Evolutionary conservation across 2,888 invertebrate species (phyloP).

Genomic region (Mythimna vitellina): DNA sequence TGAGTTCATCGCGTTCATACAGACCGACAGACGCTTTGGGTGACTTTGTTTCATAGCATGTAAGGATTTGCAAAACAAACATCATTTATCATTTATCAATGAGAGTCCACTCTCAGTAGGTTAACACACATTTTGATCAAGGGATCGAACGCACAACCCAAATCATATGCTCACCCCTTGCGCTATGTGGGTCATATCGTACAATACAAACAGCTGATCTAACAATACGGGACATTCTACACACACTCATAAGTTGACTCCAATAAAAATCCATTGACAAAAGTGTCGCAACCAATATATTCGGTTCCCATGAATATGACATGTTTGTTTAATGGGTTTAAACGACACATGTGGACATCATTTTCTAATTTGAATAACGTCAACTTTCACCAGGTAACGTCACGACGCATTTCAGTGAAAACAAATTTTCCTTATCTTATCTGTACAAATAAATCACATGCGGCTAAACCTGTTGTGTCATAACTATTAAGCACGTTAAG

Average conservation of each 20-base stretch:
- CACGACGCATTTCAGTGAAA: slow-evolving; percentile 55
- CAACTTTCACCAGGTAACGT: slow-evolving; percentile 60
- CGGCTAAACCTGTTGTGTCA: slow-evolving; percentile 60
- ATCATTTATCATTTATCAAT: background rate
- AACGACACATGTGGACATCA: slow-evolving; percentile 46
- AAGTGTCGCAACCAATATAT: slow-evolving; percentile 43
- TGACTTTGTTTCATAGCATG: no score
- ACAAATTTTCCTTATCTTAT: slow-evolving; percentile 62
- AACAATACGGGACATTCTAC: slow-evolving; percentile 15
- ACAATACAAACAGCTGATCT: slow-evolving; percentile 35
- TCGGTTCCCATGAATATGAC: slow-evolving; percentile 59
- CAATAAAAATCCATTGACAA: slow-evolving; percentile 33
- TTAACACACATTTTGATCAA: slow-evolving; percentile 21
- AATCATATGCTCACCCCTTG: slow-evolving; percentile 32
- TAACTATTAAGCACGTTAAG: slow-evolving; percentile 61
- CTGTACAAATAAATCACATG: slow-evolving; percentile 60
- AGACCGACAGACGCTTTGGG: no score
- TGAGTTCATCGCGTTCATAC: no score
- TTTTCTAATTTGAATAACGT: slow-evolving; percentile 61
- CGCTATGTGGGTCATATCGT: slow-evolving; percentile 41
- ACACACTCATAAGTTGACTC: slow-evolving; percentile 13
- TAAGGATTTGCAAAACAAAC: no score
- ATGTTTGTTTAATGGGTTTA: slow-evolving; percentile 52
- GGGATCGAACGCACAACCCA: slow-evolving; percentile 21
- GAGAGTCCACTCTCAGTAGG: slow-evolving; percentile 1